Conservation (phyloP, 2,113 vertebrate species). For the Aplodontia rufa region DNA sequence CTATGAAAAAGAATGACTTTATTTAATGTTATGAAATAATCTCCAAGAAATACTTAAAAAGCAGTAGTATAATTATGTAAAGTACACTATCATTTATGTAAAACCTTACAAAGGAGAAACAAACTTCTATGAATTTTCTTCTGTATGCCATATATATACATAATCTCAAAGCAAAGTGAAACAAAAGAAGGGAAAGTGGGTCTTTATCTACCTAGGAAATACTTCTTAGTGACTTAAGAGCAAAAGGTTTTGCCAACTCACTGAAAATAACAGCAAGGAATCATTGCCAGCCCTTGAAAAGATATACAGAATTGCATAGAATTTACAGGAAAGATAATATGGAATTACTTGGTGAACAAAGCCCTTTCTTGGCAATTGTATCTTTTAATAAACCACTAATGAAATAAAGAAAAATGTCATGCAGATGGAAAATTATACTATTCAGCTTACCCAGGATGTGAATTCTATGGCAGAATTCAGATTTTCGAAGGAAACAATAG, state of each 20-base stretch:
- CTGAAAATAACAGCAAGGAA: conserved; percentile 60
- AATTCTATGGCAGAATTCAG: conserved; percentile 56
- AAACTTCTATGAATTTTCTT: background rate
- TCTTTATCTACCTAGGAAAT: conserved; percentile 3
- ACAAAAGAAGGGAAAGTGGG: background rate
- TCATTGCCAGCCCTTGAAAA: conserved; percentile 50
- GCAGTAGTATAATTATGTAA: background rate
- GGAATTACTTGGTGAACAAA: conserved; percentile 80
- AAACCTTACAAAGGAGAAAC: background rate
- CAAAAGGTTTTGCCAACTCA: conserved; percentile 5
- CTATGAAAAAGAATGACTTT: background rate
- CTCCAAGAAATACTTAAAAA: conserved; percentile 19
- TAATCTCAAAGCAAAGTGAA: background rate
- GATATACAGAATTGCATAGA: conserved; percentile 76
- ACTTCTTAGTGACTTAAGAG: conserved; percentile 47
- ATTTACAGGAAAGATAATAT: conserved; percentile 79
- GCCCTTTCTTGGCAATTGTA: conserved; percentile 69
- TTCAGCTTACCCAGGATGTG: conserved; percentile 52
- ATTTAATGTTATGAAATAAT: background rate
- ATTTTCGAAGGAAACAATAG: conserved; percentile 66
- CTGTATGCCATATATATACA: background rate
- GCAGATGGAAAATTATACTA: conserved; percentile 62
- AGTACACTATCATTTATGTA: background rate
- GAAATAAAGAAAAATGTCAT: conserved; percentile 60
- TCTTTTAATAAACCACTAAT: conserved; percentile 57